These are phyloP conservation scores for Puma concolor DNA, from an alignment of 2,113 vertebrate genomes.

Conservation along the genomic window DNA sequence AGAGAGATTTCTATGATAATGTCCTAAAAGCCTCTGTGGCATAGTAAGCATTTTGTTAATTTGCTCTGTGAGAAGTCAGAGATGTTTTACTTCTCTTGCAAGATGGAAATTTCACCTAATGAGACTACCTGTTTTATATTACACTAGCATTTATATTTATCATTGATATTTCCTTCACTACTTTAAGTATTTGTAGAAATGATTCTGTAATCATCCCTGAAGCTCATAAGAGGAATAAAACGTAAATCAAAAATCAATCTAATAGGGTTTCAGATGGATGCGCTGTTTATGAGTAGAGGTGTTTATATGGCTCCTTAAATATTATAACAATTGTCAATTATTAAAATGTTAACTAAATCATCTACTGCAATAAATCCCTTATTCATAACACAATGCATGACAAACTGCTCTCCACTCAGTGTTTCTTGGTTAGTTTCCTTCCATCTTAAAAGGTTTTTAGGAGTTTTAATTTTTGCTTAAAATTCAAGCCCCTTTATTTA, in stretches of 20 bases:
- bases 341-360: not conserved
- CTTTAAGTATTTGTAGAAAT: not conserved
- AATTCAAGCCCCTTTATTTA: not conserved
- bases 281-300: not conserved
- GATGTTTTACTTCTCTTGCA: not conserved
- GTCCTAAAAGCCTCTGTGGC: not conserved
- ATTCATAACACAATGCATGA: not conserved
- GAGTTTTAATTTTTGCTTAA: slow-evolving; percentile 28
- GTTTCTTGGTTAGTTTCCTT: not conserved
- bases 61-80: not conserved
- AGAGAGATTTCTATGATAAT: not conserved
- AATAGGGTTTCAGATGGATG: not conserved
- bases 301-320: not conserved
- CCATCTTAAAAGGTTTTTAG: not conserved
- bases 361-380: not conserved
- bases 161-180: not conserved
- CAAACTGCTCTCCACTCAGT: not conserved
- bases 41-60: not conserved
- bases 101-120: not conserved
- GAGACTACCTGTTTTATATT: not conserved
- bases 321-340: not conserved
- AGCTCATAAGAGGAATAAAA: not conserved
- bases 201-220: not conserved
- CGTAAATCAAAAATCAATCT: not conserved
- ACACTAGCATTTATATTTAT: not conserved